Evolutionary conservation across 1,140 invertebrate species (phyloP).

Genomic region (Halyomorpha halys): DNA sequence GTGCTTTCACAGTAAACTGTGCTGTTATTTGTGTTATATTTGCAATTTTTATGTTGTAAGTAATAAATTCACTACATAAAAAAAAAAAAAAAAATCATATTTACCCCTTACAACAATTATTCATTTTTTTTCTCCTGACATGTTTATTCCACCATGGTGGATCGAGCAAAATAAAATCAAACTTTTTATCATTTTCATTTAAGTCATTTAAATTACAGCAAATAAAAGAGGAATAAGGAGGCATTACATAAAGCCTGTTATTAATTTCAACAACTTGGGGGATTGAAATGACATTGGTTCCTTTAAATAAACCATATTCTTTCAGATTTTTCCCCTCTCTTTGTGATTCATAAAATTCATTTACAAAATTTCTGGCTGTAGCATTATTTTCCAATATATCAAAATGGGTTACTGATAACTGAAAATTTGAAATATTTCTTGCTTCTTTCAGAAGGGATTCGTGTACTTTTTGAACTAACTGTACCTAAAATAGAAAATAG

Average conservation of each 20-base stretch:
- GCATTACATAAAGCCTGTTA: conserved; percentile 32
- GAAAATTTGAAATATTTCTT: conserved; percentile 11
- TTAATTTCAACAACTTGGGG: conserved; percentile 21
- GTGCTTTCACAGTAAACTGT: too few relatives aligned
- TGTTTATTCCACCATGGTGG: conserved; percentile 93
- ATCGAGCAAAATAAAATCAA: conserved; percentile 76
- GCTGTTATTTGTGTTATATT: neutral
- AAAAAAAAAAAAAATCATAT: conserved; percentile 23
- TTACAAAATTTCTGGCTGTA: conserved; percentile 17
- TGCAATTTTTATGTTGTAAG: too few relatives aligned
- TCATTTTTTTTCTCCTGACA: conserved; percentile 62
- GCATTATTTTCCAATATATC: conserved; percentile 25
- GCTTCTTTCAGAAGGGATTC: conserved; percentile 14
- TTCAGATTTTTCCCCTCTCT: neutral
- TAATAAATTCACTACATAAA: too few relatives aligned
- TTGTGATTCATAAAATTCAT: conserved; percentile 11
- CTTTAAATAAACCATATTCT: conserved; percentile 1
- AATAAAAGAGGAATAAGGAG: conserved; percentile 41
- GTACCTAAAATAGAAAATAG: conserved; percentile 19
- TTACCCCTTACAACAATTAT: conserved; percentile 45
- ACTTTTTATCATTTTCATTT: conserved; percentile 38
- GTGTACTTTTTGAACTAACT: conserved; percentile 19
- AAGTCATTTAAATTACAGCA: conserved; percentile 40
- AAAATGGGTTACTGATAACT: neutral
- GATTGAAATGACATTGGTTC: conserved; percentile 22